These are phyloP conservation scores for Parascotia fuliginaria DNA, from an alignment of 2,888 invertebrate genomes.

Conservation along the genomic window DNA sequence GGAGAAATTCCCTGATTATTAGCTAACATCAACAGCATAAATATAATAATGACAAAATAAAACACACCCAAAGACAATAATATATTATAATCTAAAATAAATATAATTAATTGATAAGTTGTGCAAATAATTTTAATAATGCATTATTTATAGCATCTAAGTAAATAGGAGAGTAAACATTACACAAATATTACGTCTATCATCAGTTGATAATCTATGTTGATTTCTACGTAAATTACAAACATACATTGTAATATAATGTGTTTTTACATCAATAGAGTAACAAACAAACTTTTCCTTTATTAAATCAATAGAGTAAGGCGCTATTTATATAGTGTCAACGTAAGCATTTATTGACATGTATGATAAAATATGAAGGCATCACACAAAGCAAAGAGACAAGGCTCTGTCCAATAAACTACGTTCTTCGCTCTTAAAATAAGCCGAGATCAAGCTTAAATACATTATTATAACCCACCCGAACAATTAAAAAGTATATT, in stretches of 20 bases:
- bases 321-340: neutral
- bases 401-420: too few species aligned
- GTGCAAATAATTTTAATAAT: slow-evolving; percentile 17
- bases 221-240: slow-evolving; percentile 21
- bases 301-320: neutral
- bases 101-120: slow-evolving; percentile 10
- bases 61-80: neutral
- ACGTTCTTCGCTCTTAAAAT: too few species aligned
- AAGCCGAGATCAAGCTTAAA: too few species aligned
- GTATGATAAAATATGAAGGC: too few species aligned
- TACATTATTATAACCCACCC: too few species aligned
- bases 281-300: slow-evolving; percentile 11
- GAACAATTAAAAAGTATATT: too few species aligned
- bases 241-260: slow-evolving; percentile 32
- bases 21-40: neutral
- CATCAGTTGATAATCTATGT: slow-evolving; percentile 18
- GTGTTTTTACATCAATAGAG: slow-evolving; percentile 16
- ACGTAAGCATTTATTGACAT: too few species aligned
- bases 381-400: too few species aligned
- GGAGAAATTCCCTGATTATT: too few species aligned
- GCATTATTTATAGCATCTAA: slow-evolving; percentile 26
- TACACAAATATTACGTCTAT: slow-evolving; percentile 20
- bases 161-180: slow-evolving; percentile 15
- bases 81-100: slow-evolving; percentile 1
- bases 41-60: neutral